Conservation (phyloP, 2,797 vertebrate genomes). For the Euphonia xanthogaster region DNA sequence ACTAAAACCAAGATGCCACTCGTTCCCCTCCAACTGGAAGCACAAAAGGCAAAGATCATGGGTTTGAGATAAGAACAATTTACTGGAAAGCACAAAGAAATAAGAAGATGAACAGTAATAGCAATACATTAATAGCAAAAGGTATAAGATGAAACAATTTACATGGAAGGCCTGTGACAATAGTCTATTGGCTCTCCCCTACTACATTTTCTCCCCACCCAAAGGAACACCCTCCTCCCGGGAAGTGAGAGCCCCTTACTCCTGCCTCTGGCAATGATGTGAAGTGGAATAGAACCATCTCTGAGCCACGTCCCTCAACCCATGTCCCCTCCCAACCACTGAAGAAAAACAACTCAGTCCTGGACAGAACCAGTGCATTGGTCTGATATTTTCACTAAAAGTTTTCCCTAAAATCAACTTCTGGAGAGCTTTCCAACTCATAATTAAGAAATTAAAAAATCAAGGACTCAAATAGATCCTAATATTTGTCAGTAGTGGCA, state of each 20-base stretch:
- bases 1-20: neutral
- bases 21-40: fast-evolving
- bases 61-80: neutral
- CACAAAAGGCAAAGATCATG: neutral
- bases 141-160: neutral
- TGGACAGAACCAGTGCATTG: fast-evolving
- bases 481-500: neutral
- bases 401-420: neutral
- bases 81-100: neutral
- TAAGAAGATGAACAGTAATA: neutral
- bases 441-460: neutral
- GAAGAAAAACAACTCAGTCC: neutral
- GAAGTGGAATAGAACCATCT: neutral
- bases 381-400: neutral
- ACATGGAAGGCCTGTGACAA: neutral
- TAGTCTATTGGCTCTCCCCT: fast-evolving
- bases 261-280: neutral
- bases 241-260: neutral
- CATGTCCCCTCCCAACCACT: fast-evolving
- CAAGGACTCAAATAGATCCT: neutral
- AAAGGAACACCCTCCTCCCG: fast-evolving
- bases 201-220: fast-evolving
- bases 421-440: neutral
- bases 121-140: neutral
- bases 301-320: fast-evolving